These are phyloP conservation scores for Phasia obesa DNA, from an alignment of 2,888 invertebrate genomes.

Conservation along the genomic window DNA sequence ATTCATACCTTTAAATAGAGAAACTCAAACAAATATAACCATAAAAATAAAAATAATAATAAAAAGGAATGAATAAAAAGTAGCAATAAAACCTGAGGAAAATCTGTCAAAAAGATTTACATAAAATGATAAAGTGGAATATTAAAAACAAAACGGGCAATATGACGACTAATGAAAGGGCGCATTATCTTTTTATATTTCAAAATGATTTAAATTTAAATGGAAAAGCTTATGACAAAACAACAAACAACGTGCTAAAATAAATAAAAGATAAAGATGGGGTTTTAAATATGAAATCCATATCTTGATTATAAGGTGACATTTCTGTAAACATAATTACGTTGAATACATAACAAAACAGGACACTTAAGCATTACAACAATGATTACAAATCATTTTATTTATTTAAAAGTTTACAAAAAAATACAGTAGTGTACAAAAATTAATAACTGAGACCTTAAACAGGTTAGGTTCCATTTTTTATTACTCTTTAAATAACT, in stretches of 20 bases:
- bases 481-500: too few relatives aligned
- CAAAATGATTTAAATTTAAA: constrained; percentile 1
- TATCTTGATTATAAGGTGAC: constrained; percentile 61
- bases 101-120: constrained; percentile 63
- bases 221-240: constrained; percentile 19
- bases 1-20: constrained; percentile 34
- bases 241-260: constrained; percentile 41
- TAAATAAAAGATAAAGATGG: constrained; percentile 47
- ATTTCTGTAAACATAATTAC: constrained; percentile 22
- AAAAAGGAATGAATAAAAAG: neutral
- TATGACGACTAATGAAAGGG: constrained; percentile 49
- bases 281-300: constrained; percentile 33
- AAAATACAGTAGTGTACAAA: neutral
- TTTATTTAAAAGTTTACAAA: neutral
- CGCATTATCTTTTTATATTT: constrained; percentile 8
- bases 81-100: constrained; percentile 44
- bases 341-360: constrained; percentile 9
- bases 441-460: neutral
- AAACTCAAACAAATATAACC: constrained; percentile 5
- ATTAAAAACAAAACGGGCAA: constrained; percentile 43
- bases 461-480: too few relatives aligned
- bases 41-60: neutral
- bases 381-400: constrained; percentile 35
- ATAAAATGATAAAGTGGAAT: constrained; percentile 54
- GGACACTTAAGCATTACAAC: constrained; percentile 46